A percentile compares a stretch with the other conserved stretches of the same genome.
phyloP scores from a whole-genome alignment of 2,113 vertebrate genomes.

The Hyperoodon ampullatus region DNA sequence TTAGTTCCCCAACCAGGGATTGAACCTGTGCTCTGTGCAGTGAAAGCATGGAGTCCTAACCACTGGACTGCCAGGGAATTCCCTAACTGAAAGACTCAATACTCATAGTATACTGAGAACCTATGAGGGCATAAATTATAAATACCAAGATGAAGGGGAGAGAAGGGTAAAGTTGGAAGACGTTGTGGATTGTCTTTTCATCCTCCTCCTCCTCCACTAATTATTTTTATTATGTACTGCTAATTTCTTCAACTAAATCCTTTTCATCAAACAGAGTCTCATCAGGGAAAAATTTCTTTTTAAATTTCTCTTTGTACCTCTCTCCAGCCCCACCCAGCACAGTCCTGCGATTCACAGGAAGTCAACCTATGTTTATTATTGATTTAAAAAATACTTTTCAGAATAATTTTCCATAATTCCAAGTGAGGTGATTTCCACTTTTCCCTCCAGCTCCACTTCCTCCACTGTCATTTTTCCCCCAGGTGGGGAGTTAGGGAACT shows the following conservation, averaged over 20 bases:
- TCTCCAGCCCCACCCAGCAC: background rate
- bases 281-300: background rate
- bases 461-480: rapidly evolving
- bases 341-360: background rate
- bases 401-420: slow-evolving; percentile 8
- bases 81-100: background rate
- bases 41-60: background rate
- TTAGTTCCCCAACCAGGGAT: background rate
- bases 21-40: background rate
- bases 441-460: background rate
- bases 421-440: background rate
- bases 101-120: background rate
- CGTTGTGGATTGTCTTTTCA: background rate
- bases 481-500: background rate
- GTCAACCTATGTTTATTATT: background rate
- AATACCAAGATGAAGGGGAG: background rate
- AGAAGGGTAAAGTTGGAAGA: background rate
- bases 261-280: background rate
- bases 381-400: background rate
- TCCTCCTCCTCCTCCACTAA: background rate
- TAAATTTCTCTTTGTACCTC: background rate
- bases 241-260: background rate
- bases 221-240: background rate
- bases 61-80: background rate
- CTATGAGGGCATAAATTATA: background rate